Evolutionary conservation across 2,113 vertebrate genomes (phyloP).

Genomic region (Beaufortia kweichowensis): DNA sequence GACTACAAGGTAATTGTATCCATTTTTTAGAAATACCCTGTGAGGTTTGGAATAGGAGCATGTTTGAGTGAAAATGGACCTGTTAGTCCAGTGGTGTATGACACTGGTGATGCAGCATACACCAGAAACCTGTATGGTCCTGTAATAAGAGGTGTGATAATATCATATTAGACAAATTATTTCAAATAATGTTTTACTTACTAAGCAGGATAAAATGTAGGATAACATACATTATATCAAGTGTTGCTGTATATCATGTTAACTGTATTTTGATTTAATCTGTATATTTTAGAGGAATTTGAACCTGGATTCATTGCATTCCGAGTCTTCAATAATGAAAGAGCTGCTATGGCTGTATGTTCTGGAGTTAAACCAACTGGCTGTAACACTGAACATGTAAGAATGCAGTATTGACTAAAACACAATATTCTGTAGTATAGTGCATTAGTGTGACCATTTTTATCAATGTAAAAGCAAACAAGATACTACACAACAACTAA

Average conservation of each 20-base stretch:
- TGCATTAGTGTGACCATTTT: no score
- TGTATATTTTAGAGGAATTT: slow-evolving; percentile 7
- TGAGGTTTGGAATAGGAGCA: slow-evolving; percentile 11
- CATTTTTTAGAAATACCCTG: slow-evolving; percentile 20
- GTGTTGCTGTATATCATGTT: no score
- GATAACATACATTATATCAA: no score
- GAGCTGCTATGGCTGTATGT: slow-evolving; percentile 56
- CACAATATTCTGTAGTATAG: no score
- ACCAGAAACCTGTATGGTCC: slow-evolving; percentile 39
- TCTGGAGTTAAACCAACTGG: slow-evolving; percentile 59
- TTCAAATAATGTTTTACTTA: no score
- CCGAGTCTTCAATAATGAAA: slow-evolving; percentile 57
- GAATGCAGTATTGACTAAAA: no score
- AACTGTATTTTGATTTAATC: not conserved
- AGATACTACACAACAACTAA: no score
- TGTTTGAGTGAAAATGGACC: slow-evolving; percentile 50
- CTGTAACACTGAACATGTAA: slow-evolving; percentile 61
- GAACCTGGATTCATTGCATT: slow-evolving; percentile 60
- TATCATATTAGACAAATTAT: no score
- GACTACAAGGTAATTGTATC: slow-evolving; percentile 76
- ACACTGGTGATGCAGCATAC: slow-evolving; percentile 32
- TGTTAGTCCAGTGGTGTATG: slow-evolving; percentile 50
- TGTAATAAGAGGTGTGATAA: not conserved
- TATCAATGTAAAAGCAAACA: no score
- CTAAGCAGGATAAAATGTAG: no score